Conservation (phyloP, 2,888 invertebrate genomes). For the Mylabris sibirica region DNA sequence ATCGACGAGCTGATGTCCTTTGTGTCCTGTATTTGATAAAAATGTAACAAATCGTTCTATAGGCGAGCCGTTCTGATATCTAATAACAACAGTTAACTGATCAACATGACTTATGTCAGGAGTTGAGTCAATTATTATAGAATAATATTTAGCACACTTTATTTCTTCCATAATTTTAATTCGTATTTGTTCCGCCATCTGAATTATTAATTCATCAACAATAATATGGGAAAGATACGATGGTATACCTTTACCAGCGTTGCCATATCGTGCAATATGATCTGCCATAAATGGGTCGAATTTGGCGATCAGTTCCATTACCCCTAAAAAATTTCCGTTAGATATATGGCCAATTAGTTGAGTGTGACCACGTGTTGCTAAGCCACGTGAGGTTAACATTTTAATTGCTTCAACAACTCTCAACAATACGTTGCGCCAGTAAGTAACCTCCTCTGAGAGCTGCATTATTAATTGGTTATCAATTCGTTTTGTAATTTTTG, state of each 20-base stretch:
- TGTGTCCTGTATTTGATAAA: conserved; percentile 15
- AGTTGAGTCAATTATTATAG: conserved; percentile 16
- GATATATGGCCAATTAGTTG: too few relatives aligned
- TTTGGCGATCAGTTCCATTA: conserved; percentile 1
- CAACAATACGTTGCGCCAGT: too few relatives aligned
- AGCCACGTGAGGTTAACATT: too few relatives aligned
- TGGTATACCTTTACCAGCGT: not conserved
- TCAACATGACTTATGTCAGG: conserved; percentile 15
- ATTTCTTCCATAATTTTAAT: not conserved
- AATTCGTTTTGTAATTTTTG: too few relatives aligned
- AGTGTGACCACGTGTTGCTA: too few relatives aligned
- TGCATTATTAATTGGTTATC: too few relatives aligned
- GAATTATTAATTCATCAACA: conserved; percentile 12
- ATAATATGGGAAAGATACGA: conserved; percentile 16
- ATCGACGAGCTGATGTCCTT: not conserved
- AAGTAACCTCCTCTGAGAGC: too few relatives aligned
- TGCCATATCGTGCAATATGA: too few relatives aligned
- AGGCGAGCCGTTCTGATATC: conserved; percentile 10
- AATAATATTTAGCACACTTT: conserved; percentile 13
- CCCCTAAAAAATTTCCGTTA: too few relatives aligned
- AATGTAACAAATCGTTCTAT: conserved; percentile 20
- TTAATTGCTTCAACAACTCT: too few relatives aligned
- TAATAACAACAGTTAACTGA: conserved; percentile 19
- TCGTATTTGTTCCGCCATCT: not conserved
- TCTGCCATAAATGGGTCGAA: too few relatives aligned